Percentiles rank a stretch among this genome's conserved stretches.
Evolutionary conservation across 92 coral and sea anemone genomes (phyloP).

Genomic region (Porites lobata): DNA sequence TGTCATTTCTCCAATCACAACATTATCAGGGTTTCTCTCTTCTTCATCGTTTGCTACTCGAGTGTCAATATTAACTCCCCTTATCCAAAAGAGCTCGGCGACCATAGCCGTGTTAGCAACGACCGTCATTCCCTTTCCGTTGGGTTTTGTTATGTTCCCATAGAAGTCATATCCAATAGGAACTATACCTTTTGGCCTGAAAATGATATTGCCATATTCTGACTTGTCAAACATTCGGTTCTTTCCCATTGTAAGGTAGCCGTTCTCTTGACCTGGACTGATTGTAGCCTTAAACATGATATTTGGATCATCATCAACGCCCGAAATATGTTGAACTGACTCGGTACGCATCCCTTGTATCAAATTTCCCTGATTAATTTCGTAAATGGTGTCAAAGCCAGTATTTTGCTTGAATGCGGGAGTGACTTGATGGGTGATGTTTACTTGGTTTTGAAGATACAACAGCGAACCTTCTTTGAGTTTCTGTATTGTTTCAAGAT

Average conservation of each 20-base stretch:
- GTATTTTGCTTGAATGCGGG: slow-evolving; percentile 13
- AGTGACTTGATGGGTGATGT: slow-evolving; percentile 14
- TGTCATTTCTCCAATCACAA: slow-evolving; percentile 31
- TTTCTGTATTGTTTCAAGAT: no score
- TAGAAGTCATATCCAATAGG: slow-evolving; percentile 13
- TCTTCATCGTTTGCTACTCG: slow-evolving; percentile 31
- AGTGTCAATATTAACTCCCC: slow-evolving; percentile 28
- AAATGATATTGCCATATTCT: slow-evolving; percentile 19
- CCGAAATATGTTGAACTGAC: no score
- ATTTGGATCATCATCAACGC: neutral
- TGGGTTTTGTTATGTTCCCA: slow-evolving; percentile 2
- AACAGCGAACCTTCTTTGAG: neutral
- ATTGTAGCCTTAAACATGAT: neutral
- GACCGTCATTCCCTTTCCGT: slow-evolving; percentile 28
- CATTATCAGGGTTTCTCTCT: slow-evolving; percentile 12
- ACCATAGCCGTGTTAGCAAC: slow-evolving; percentile 25
- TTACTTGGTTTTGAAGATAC: neutral
- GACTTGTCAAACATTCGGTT: slow-evolving; percentile 25
- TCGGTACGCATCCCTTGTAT: neutral
- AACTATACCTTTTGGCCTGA: slow-evolving; percentile 12
- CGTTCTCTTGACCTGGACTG: slow-evolving; percentile 11
- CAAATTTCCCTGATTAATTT: no score
- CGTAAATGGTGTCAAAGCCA: slow-evolving; percentile 1
- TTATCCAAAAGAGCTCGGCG: slow-evolving; percentile 21
- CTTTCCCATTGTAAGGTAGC: slow-evolving; percentile 25